A percentile compares a stretch with the other conserved stretches of the same genome.
These are phyloP conservation scores for Pterocles gutturalis DNA, from an alignment of 2,113 vertebrate genomes.

Conservation along the genomic window DNA sequence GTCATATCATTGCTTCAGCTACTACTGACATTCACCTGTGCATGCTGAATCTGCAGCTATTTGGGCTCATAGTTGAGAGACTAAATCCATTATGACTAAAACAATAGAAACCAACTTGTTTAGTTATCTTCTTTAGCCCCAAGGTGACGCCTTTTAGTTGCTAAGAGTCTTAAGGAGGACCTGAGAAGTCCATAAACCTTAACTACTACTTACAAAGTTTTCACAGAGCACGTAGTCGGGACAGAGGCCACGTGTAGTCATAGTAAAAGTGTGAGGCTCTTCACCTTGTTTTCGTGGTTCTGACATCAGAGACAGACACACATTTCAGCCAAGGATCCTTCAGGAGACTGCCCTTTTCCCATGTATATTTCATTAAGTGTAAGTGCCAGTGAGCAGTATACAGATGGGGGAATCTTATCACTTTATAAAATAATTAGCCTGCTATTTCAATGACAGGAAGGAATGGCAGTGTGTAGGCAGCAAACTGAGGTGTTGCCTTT, in stretches of 20 bases:
- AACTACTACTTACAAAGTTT: background rate
- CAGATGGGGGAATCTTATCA: background rate
- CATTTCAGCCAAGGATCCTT: background rate
- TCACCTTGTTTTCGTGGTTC: background rate
- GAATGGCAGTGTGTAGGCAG: background rate
- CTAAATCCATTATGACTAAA: background rate
- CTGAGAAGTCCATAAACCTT: background rate
- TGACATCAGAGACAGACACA: background rate
- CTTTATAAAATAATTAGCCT: constrained; percentile 47
- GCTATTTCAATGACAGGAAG: background rate
- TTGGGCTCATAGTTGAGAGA: background rate
- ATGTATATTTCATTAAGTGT: constrained; percentile 45
- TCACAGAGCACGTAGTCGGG: background rate
- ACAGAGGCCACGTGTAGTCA: background rate
- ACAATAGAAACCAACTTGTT: background rate
- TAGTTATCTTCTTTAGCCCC: background rate
- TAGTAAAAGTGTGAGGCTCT: background rate
- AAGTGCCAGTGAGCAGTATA: constrained; percentile 1
- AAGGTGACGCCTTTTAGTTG: background rate
- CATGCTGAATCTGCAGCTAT: background rate
- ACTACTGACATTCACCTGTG: background rate
- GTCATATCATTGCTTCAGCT: background rate
- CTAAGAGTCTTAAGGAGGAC: background rate
- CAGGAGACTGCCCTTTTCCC: constrained; percentile 12
- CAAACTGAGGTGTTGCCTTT: constrained; percentile 42